Percentiles rank a stretch among this genome's conserved stretches.
phyloP scores from a whole-genome alignment of 1,140 invertebrate genomes.

The Samia ricini region DNA sequence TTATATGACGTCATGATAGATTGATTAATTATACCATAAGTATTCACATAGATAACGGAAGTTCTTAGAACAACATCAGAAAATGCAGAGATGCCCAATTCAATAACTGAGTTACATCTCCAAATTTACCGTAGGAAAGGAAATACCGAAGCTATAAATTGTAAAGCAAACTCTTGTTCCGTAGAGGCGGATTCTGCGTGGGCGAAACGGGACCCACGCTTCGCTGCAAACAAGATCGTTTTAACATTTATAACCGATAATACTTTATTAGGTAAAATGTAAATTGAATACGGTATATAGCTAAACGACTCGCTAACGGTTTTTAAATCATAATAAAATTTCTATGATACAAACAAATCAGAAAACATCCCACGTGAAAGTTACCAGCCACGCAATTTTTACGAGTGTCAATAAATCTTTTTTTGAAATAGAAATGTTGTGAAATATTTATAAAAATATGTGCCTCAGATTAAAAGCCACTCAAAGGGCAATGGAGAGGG shows the following conservation, averaged over 20 bases:
- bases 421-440: no score
- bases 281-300: not conserved
- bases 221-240: not conserved
- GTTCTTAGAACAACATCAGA: no score
- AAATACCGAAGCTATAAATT: slow-evolving; percentile 5
- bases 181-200: slow-evolving; percentile 1
- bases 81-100: not conserved
- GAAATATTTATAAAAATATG: no score
- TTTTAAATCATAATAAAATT: not conserved
- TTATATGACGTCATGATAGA: no score
- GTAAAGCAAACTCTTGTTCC: slow-evolving; percentile 6
- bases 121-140: slow-evolving; percentile 1
- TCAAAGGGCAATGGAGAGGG: no score
- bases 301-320: not conserved
- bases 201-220: slow-evolving; percentile 3
- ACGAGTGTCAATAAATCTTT: no score
- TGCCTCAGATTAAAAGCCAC: no score
- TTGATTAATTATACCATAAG: no score
- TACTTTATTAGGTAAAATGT: not conserved
- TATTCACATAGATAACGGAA: no score
- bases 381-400: not conserved
- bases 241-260: not conserved
- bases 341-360: not conserved
- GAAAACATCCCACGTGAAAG: not conserved
- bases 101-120: slow-evolving; percentile 1